Evolutionary conservation across 53 echinoderm and acorn worm species (phyloP).

Genomic region (Crossaster papposus): DNA sequence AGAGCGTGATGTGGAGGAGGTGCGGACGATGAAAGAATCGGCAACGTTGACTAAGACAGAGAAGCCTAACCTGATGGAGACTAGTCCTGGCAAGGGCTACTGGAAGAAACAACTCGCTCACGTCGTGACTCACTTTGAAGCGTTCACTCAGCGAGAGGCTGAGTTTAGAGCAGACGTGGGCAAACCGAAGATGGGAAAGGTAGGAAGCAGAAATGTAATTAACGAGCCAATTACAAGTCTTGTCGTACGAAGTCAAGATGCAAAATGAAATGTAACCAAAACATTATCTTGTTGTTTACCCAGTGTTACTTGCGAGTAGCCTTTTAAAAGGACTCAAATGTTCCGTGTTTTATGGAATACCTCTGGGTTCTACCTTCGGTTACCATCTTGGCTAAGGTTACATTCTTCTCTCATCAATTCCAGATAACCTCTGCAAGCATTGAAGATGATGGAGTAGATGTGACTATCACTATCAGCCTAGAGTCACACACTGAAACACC

Average conservation of each 20-base stretch:
- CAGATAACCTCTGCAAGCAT: slow-evolving; percentile 88
- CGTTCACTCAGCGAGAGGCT: slow-evolving; percentile 88
- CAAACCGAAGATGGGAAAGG: slow-evolving; percentile 98
- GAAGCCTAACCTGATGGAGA: slow-evolving; percentile 77
- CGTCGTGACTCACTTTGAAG: slow-evolving; percentile 83
- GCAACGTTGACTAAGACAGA: slow-evolving; percentile 37
- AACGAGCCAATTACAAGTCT: no score
- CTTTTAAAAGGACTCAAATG: no score
- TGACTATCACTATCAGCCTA: slow-evolving; percentile 88
- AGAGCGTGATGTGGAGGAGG: slow-evolving; percentile 82
- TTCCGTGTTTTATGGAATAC: no score
- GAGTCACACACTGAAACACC: slow-evolving; percentile 83
- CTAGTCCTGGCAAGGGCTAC: slow-evolving; percentile 95
- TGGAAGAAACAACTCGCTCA: slow-evolving; percentile 97
- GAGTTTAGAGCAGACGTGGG: slow-evolving; percentile 94
- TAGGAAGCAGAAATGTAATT: slow-evolving; percentile 10
- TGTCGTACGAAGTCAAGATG: no score
- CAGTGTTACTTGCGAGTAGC: no score
- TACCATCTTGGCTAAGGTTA: no score
- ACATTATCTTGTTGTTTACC: no score
- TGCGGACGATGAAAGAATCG: slow-evolving; percentile 64
- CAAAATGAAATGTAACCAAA: no score
- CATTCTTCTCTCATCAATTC: no score
- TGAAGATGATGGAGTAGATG: slow-evolving; percentile 96
- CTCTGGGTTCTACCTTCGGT: no score